Percentiles rank a stretch among this genome's conserved stretches.
Evolutionary conservation across 2,797 vertebrate genomes (phyloP).

Genomic region (Acropternis orthonyx): DNA sequence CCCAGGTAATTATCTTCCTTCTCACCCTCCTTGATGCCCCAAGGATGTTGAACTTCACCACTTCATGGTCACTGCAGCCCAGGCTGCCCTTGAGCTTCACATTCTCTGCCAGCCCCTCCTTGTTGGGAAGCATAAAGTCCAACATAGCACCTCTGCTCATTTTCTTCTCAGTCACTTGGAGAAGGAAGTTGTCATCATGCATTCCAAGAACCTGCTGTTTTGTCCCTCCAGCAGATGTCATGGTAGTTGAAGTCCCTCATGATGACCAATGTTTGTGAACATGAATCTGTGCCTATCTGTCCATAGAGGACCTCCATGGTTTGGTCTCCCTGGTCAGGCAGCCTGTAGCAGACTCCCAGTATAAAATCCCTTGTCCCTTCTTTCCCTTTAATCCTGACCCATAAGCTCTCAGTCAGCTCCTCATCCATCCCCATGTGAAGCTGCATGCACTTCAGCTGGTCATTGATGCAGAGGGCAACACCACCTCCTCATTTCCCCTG

Average conservation of each 20-base stretch:
- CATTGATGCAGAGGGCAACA: background rate
- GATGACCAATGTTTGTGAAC: background rate
- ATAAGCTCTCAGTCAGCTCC: background rate
- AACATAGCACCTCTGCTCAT: background rate
- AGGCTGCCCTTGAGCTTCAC: background rate
- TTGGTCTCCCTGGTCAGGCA: background rate
- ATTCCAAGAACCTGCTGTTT: background rate
- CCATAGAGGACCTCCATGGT: background rate
- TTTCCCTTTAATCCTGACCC: background rate
- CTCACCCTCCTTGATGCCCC: background rate
- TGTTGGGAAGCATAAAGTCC: background rate
- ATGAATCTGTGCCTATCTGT: background rate
- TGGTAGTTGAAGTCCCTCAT: background rate
- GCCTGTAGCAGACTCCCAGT: background rate
- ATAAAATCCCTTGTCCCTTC: background rate
- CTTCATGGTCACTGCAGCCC: background rate
- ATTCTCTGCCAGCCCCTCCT: background rate
- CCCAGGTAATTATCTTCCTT: background rate
- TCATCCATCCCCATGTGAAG: background rate
- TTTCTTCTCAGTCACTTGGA: background rate
- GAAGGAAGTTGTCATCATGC: background rate
- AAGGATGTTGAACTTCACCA: background rate
- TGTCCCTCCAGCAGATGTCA: background rate
- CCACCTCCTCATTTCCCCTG: background rate
- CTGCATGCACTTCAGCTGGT: background rate